These are phyloP conservation scores for Dasyurus viverrinus DNA, from an alignment of 2,113 vertebrate genomes.

Conservation along the genomic window DNA sequence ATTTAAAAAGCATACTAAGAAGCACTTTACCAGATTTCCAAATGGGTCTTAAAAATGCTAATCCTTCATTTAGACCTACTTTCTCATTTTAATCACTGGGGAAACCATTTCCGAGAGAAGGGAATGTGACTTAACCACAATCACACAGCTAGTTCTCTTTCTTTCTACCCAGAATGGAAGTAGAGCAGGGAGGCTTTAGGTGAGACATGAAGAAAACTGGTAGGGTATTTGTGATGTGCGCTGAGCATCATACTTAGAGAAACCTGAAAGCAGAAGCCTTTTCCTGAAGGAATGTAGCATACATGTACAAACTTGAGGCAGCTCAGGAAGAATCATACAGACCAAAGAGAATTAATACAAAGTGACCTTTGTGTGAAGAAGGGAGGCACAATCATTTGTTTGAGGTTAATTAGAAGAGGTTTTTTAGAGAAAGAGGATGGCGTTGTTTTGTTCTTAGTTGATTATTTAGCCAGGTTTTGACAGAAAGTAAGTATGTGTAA, in stretches of 20 bases:
- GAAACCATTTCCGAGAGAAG: not conserved
- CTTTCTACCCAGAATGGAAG: not conserved
- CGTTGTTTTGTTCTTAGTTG: not conserved
- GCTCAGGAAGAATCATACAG: not conserved
- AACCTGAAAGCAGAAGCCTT: not conserved
- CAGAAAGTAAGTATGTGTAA: not conserved
- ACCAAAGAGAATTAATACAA: not conserved
- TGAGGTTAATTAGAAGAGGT: not conserved
- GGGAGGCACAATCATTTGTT: not conserved
- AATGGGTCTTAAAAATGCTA: not conserved
- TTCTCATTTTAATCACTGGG: not conserved
- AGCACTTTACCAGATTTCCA: not conserved
- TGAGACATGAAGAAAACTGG: not conserved
- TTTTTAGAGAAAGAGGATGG: not conserved
- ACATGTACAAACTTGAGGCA: not conserved
- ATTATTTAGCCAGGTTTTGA: not conserved
- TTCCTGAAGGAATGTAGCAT: not conserved
- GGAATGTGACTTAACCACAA: not conserved
- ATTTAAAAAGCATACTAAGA: not conserved
- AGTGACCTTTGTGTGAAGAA: not conserved
- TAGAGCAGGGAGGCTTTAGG: not conserved
- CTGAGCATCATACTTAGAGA: not conserved
- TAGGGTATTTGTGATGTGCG: not conserved
- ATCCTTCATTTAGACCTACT: not conserved
- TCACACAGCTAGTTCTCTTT: not conserved